Percentiles rank a stretch among this genome's conserved stretches.
These are phyloP conservation scores for Eupithecia centaureata DNA, from an alignment of 2,888 invertebrate genomes.

Conservation along the genomic window DNA sequence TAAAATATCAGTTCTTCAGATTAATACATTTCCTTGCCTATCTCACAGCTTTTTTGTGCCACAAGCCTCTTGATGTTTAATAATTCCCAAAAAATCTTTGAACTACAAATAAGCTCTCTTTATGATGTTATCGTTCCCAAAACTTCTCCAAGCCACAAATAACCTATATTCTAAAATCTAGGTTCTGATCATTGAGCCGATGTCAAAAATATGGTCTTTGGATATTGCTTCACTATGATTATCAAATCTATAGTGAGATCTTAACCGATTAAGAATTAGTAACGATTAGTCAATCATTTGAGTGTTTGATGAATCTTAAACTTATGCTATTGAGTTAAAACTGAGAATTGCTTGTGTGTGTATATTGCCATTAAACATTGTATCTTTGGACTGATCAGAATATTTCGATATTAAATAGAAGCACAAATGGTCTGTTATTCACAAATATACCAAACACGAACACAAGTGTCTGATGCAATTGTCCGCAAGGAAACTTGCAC, in stretches of 20 bases:
- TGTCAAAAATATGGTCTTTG: not conserved
- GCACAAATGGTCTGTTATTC: not conserved
- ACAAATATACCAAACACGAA: not conserved
- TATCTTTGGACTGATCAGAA: not conserved
- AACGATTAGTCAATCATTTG: not conserved
- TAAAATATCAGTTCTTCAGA: slow-evolving; percentile 4
- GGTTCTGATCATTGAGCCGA: not conserved
- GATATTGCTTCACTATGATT: not conserved
- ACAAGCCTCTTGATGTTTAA: not conserved
- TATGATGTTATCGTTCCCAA: not conserved
- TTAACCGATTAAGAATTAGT: not conserved
- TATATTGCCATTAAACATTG: not conserved
- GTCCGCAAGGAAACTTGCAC: not conserved
- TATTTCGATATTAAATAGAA: not conserved
- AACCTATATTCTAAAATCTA: not conserved
- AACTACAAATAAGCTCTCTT: not conserved
- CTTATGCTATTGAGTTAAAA: not conserved
- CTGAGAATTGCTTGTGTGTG: slow-evolving; percentile 2
- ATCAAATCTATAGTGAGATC: not conserved
- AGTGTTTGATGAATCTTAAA: not conserved
- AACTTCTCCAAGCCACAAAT: not conserved
- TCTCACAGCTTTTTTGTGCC: not conserved
- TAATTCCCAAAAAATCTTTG: not conserved
- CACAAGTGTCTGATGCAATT: not conserved
- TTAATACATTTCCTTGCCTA: not conserved